Percentiles rank a stretch among this genome's conserved stretches.
Conservation (phyloP, 2,113 vertebrate species). For the Lampris incognitus region DNA sequence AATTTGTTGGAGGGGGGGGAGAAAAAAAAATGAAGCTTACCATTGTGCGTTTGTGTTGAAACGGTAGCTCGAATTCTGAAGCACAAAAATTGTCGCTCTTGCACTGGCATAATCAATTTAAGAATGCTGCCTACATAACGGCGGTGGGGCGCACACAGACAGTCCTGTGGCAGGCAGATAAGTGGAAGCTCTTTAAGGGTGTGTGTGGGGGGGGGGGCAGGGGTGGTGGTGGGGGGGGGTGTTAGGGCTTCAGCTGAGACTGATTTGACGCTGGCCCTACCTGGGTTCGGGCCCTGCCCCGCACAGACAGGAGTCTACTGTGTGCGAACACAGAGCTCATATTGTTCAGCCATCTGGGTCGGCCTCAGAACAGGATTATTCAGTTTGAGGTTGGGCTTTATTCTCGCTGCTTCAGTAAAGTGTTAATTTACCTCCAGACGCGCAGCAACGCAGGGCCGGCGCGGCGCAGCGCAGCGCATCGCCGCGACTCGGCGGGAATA, state of each 20-base stretch:
- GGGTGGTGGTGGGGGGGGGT: slow-evolving; percentile 47
- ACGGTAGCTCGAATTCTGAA: slow-evolving; percentile 60
- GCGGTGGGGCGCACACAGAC: slow-evolving; percentile 64
- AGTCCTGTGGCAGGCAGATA: slow-evolving; percentile 79
- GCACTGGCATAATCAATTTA: slow-evolving; percentile 81
- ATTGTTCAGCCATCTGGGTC: slow-evolving; percentile 66
- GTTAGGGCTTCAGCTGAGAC: slow-evolving; percentile 66
- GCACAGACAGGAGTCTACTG: slow-evolving; percentile 61
- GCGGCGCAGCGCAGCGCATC: no score
- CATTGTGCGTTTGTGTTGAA: slow-evolving; percentile 61
- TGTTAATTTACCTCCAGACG: slow-evolving; percentile 23
- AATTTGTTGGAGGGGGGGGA: slow-evolving; percentile 54
- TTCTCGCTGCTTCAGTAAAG: slow-evolving; percentile 57
- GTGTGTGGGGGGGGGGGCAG: slow-evolving; percentile 68
- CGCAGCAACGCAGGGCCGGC: not conserved
- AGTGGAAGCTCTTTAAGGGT: slow-evolving; percentile 81
- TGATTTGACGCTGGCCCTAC: slow-evolving; percentile 76
- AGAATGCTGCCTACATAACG: slow-evolving; percentile 73
- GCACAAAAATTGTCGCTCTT: slow-evolving; percentile 66
- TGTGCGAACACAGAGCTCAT: slow-evolving; percentile 66
- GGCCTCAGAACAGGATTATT: slow-evolving; percentile 74
- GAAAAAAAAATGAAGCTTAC: slow-evolving; percentile 60
- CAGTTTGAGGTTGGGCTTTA: slow-evolving; percentile 59
- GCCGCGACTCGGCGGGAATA: no score
- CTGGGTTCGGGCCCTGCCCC: not conserved